Conservation (phyloP, 2,113 vertebrate species). For the Hiodon tergisus region DNA sequence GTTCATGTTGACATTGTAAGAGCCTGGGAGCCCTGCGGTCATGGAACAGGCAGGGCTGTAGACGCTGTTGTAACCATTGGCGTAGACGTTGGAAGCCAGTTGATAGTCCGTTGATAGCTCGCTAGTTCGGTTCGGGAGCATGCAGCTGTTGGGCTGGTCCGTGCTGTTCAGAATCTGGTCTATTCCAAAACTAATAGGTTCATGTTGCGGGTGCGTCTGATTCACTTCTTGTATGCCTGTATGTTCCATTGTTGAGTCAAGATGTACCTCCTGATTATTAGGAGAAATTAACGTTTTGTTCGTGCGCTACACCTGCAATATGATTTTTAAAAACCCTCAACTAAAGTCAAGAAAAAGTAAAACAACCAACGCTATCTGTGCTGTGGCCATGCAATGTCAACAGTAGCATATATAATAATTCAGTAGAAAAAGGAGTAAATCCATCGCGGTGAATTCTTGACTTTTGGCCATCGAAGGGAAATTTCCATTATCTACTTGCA, state of each 20-base stretch:
- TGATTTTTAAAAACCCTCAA: background rate
- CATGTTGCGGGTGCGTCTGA: slow-evolving; percentile 73
- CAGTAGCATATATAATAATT: slow-evolving; percentile 3
- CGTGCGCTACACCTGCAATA: background rate
- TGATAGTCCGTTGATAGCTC: slow-evolving; percentile 62
- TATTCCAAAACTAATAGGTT: slow-evolving; percentile 86
- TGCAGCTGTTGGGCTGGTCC: slow-evolving; percentile 69
- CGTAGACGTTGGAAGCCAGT: slow-evolving; percentile 64
- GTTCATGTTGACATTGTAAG: slow-evolving; percentile 79
- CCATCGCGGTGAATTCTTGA: slow-evolving; percentile 28
- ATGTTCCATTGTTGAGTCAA: slow-evolving; percentile 66
- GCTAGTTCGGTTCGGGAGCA: slow-evolving; percentile 63
- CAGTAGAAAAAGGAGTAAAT: slow-evolving; percentile 27
- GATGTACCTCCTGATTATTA: slow-evolving; percentile 24
- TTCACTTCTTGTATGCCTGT: slow-evolving; percentile 72
- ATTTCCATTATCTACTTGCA: slow-evolving; percentile 38
- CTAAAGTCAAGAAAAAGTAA: slow-evolving; percentile 13
- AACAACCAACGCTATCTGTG: slow-evolving; percentile 17
- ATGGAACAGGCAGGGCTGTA: slow-evolving; percentile 77
- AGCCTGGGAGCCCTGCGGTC: slow-evolving; percentile 62
- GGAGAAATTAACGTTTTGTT: slow-evolving; percentile 1
- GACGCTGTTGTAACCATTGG: slow-evolving; percentile 69
- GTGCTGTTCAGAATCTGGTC: slow-evolving; percentile 85
- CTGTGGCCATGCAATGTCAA: slow-evolving; percentile 29
- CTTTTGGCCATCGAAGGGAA: slow-evolving; percentile 12